phyloP scores from a whole-genome alignment of 2,797 vertebrate species.

The Poecilia velifera region DNA sequence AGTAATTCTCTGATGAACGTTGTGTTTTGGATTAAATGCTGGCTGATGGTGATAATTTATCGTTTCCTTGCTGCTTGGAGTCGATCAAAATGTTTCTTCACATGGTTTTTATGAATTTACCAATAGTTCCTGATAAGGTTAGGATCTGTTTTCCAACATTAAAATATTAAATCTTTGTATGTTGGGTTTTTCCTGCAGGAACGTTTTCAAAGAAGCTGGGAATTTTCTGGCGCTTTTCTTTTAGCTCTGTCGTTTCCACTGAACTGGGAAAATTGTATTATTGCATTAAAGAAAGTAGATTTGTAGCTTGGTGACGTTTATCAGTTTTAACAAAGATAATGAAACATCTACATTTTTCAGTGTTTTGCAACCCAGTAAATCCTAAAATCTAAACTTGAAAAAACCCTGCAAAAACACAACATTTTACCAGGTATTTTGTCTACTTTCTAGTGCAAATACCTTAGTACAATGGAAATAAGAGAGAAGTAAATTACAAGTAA shows the following conservation, averaged over 20 bases:
- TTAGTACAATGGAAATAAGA: no score
- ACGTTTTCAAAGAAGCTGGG: neutral
- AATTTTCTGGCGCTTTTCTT: neutral
- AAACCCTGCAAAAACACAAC: neutral
- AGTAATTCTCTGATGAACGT: neutral
- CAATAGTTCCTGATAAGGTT: neutral
- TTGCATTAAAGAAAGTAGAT: neutral
- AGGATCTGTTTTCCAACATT: neutral
- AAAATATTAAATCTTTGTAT: neutral
- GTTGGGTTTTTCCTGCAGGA: neutral
- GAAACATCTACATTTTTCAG: neutral
- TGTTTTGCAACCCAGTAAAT: neutral
- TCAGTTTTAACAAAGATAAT: neutral
- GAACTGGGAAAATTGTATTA: neutral
- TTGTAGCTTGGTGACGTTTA: neutral
- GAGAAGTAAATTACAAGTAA: no score
- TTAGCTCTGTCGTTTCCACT: neutral
- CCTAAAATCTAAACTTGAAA: neutral
- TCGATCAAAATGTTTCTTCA: neutral
- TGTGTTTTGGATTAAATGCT: neutral
- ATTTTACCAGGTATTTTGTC: no score
- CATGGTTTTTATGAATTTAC: neutral
- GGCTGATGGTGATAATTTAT: neutral
- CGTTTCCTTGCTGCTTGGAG: neutral
- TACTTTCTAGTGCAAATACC: no score